phyloP scores from a whole-genome alignment of 2,797 vertebrate genomes.

The Eulemur mongoz region DNA sequence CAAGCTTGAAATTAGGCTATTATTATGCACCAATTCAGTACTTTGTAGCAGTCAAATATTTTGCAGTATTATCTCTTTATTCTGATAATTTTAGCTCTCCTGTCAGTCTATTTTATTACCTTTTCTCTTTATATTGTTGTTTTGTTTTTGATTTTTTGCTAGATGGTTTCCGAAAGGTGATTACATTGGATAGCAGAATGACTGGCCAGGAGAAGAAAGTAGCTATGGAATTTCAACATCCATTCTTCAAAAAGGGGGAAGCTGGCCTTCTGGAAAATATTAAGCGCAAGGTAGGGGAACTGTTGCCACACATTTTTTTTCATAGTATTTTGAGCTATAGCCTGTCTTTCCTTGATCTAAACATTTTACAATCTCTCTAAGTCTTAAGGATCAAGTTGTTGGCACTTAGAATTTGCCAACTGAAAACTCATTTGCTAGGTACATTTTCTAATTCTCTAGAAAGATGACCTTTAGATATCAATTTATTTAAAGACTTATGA shows the following conservation, averaged over 20 bases:
- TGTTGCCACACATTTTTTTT: background rate
- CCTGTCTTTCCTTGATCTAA: background rate
- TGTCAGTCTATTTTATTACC: background rate
- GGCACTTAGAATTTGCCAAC: background rate
- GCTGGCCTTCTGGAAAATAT: conserved; percentile 82
- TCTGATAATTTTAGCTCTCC: background rate
- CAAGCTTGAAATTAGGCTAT: background rate
- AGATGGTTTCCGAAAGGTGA: conserved; percentile 86
- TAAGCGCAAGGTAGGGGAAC: conserved; percentile 83
- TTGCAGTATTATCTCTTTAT: background rate
- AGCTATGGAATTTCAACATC: conserved; percentile 84
- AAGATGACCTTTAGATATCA: background rate
- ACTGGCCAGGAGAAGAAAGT: conserved; percentile 71
- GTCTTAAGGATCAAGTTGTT: background rate
- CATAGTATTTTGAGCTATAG: background rate
- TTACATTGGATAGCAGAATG: conserved; percentile 78
- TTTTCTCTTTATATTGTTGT: background rate
- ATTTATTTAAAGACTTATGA: background rate
- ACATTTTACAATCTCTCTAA: background rate
- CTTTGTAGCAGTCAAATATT: background rate
- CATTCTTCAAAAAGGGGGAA: conserved; percentile 83
- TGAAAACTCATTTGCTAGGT: background rate
- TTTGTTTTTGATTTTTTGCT: background rate
- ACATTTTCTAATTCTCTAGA: background rate
- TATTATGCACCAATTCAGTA: background rate